Evolutionary conservation across 1,140 invertebrate genomes (phyloP).

Genomic region (Idris sp.): DNA sequence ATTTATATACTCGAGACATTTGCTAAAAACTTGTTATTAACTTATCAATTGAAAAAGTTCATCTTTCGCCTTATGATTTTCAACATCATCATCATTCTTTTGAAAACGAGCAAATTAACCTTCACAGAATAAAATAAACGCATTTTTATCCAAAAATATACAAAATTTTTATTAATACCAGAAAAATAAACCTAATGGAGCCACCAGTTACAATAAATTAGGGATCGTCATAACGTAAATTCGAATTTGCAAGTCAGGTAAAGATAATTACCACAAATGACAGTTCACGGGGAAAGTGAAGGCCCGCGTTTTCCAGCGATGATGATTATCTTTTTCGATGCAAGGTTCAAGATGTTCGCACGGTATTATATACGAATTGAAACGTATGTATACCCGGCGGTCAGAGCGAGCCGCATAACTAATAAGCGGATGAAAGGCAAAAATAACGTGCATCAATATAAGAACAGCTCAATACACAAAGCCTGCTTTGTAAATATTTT

Average conservation of each 20-base stretch:
- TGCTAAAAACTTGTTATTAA: too few species aligned
- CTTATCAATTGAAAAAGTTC: too few species aligned
- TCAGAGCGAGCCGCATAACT: conserved; percentile 47
- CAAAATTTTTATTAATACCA: too few species aligned
- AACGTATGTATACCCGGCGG: conserved; percentile 44
- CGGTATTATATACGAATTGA: conserved; percentile 57
- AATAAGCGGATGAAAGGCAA: conserved; percentile 54
- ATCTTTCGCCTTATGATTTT: too few species aligned
- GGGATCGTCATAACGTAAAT: conserved; percentile 26
- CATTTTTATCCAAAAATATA: too few species aligned
- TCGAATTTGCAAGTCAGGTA: conserved; percentile 4
- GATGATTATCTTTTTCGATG: conserved; percentile 52
- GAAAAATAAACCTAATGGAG: too few species aligned
- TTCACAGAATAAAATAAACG: too few species aligned
- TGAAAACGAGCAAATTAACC: too few species aligned
- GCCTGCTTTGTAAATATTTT: conserved; percentile 22
- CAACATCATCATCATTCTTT: too few species aligned
- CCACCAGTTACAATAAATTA: too few species aligned
- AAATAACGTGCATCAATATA: conserved; percentile 43
- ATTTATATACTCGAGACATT: too few species aligned
- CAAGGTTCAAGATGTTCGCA: conserved; percentile 65
- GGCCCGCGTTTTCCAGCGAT: conserved; percentile 31
- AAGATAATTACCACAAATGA: conserved; percentile 52
- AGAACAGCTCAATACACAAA: conserved; percentile 40
- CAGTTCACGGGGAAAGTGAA: conserved; percentile 50